Conservation (phyloP, 2,113 vertebrate genomes). For the Malaclemys terrapin region DNA sequence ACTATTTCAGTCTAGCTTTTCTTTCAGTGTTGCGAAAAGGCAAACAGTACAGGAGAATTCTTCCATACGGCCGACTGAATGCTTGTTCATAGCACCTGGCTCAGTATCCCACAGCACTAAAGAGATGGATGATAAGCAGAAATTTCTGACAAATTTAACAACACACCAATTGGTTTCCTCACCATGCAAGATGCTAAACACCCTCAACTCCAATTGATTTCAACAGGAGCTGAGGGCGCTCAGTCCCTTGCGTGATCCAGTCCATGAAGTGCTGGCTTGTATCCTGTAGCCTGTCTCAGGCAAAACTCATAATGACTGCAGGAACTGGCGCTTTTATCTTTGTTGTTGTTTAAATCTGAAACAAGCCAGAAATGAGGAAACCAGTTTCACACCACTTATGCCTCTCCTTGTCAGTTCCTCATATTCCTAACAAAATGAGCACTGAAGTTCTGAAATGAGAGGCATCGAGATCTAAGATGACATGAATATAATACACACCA, state of each 20-base stretch:
- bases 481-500: background rate
- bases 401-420: background rate
- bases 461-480: background rate
- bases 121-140: conserved; percentile 8
- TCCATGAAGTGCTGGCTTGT: background rate
- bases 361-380: background rate
- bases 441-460: background rate
- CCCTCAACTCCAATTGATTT: background rate
- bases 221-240: background rate
- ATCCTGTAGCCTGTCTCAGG: background rate
- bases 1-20: conserved; percentile 11
- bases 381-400: background rate
- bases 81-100: background rate
- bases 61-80: background rate
- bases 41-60: background rate
- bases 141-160: conserved; percentile 31
- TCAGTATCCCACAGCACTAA: background rate
- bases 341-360: conserved; percentile 1
- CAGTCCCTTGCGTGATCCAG: rapidly evolving
- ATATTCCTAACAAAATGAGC: background rate
- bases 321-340: background rate
- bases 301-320: background rate
- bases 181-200: conserved; percentile 31
- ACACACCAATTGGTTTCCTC: background rate
- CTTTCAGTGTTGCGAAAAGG: background rate